phyloP scores from a whole-genome alignment of 2,888 invertebrate species.

The Sepiola atlantica region DNA sequence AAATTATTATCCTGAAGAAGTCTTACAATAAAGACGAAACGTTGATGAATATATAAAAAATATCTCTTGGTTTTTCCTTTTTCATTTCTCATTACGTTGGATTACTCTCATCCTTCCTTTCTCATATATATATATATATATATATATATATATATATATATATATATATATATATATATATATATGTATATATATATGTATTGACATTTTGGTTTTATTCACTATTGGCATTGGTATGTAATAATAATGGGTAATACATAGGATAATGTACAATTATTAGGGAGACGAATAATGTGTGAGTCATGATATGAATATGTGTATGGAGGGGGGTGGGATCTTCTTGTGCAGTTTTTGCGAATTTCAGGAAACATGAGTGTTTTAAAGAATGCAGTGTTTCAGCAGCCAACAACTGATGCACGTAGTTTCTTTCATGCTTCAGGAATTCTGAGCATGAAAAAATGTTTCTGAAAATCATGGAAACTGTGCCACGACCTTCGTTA shows the following conservation, averaged over 20 bases:
- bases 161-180: constrained; percentile 48
- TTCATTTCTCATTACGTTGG: too few species aligned
- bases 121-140: constrained; percentile 48
- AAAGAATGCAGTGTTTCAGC: not conserved
- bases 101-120: too few species aligned
- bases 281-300: not conserved
- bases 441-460: not conserved
- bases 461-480: too few species aligned
- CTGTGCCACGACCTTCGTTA: too few species aligned
- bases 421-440: not conserved
- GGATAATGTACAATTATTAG: too few species aligned
- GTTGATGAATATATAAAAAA: too few species aligned
- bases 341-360: not conserved
- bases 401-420: not conserved
- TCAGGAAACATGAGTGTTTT: not conserved
- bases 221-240: not conserved
- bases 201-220: not conserved
- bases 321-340: not conserved
- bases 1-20: too few species aligned
- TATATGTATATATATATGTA: constrained; percentile 47
- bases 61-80: too few species aligned
- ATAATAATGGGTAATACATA: not conserved
- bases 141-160: constrained; percentile 48
- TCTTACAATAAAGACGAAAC: too few species aligned
- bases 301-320: not conserved